Evolutionary conservation across 2,797 vertebrate species (phyloP).

Genomic region (Sparus aurata): DNA sequence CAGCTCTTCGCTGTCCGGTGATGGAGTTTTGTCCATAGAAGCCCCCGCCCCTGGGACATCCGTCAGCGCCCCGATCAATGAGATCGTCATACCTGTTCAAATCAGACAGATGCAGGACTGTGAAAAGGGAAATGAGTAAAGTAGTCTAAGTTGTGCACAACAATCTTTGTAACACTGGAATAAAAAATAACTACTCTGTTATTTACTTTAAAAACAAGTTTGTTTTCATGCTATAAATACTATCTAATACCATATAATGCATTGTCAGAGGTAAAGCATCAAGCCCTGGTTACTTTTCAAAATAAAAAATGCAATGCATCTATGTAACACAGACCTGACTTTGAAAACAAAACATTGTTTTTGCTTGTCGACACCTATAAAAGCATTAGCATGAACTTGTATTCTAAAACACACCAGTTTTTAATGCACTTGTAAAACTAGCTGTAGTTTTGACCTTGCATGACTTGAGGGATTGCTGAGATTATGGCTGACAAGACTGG

Average conservation of each 20-base stretch:
- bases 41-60: constrained; percentile 70
- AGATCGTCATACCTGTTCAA: constrained; percentile 83
- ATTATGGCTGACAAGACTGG: constrained; percentile 5
- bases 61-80: constrained; percentile 42
- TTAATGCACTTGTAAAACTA: neutral
- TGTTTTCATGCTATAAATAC: constrained; percentile 10
- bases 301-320: constrained; percentile 1
- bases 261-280: neutral
- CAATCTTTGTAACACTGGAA: constrained; percentile 23
- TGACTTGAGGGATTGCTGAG: neutral
- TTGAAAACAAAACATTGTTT: constrained; percentile 1
- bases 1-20: constrained; percentile 78
- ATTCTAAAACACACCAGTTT: neutral
- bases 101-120: constrained; percentile 63
- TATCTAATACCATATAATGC: constrained; percentile 2
- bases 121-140: constrained; percentile 55
- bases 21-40: constrained; percentile 82
- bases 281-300: neutral
- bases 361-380: neutral
- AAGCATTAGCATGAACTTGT: neutral
- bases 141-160: constrained; percentile 5
- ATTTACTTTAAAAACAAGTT: constrained; percentile 18
- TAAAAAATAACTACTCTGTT: neutral
- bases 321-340: neutral
- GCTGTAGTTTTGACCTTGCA: constrained; percentile 11